Conservation (phyloP, 2,113 vertebrate genomes). For the Microtus montanus region DNA sequence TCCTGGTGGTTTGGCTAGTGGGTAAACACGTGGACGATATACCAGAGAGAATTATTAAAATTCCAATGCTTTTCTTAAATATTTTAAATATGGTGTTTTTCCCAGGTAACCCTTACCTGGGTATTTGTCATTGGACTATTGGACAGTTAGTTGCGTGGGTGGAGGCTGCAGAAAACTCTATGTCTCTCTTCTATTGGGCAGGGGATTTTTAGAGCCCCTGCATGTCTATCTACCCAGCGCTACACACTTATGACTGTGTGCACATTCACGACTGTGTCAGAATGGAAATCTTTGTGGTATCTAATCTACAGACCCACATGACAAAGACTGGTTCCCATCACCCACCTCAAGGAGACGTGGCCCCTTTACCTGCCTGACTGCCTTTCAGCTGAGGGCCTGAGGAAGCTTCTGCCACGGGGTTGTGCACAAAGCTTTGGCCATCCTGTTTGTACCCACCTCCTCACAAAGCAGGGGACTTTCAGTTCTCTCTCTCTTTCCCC, state of each 20-base stretch:
- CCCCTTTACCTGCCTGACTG: neutral
- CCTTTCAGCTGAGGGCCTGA: neutral
- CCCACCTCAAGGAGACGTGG: accelerated
- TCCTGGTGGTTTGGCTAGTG: neutral
- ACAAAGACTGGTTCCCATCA: too few relatives aligned
- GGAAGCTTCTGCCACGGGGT: accelerated
- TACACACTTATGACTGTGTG: neutral
- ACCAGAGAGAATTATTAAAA: neutral
- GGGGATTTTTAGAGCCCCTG: accelerated
- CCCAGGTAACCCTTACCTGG: neutral
- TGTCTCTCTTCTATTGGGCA: accelerated
- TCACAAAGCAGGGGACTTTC: accelerated
- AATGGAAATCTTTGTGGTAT: neutral
- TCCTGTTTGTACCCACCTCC: neutral
- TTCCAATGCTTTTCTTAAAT: neutral
- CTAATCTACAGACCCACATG: too few relatives aligned
- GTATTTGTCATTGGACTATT: accelerated
- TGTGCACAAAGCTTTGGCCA: neutral
- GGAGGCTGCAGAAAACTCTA: accelerated
- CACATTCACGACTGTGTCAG: accelerated
- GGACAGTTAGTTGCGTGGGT: accelerated
- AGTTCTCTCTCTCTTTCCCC: neutral
- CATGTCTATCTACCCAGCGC: accelerated
- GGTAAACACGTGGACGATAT: neutral
- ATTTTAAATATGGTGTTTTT: neutral